Conservation (phyloP, 2,797 vertebrate genomes). For the Clarias fuscus region DNA sequence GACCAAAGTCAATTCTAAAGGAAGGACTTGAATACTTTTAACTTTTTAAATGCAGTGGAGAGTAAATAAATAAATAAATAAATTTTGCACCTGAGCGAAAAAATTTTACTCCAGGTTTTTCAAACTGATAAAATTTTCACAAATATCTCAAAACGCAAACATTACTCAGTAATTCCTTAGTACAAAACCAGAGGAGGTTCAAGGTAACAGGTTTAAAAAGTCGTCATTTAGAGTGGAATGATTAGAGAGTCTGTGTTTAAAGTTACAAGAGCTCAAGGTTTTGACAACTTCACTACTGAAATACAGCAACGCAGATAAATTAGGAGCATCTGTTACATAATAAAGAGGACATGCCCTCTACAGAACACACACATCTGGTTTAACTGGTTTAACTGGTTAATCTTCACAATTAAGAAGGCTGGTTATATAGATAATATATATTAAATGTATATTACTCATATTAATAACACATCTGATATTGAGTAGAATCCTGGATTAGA, state of each 20-base stretch:
- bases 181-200: background rate
- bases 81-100: background rate
- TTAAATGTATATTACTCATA: background rate
- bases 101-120: background rate
- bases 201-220: background rate
- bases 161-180: too few relatives aligned
- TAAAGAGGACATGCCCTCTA: background rate
- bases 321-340: background rate
- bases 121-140: background rate
- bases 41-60: slow-evolving; percentile 28
- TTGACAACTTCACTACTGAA: background rate
- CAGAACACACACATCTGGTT: background rate
- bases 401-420: background rate
- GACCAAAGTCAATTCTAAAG: background rate
- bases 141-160: background rate
- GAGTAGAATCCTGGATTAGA: background rate
- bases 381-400: background rate
- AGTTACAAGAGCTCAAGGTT: background rate
- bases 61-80: background rate
- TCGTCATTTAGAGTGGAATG: background rate
- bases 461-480: background rate
- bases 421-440: background rate
- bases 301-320: background rate
- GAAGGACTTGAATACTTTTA: background rate
- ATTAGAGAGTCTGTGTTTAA: background rate